phyloP scores from a whole-genome alignment of 2,888 invertebrate genomes.

The Dynastes maya region DNA sequence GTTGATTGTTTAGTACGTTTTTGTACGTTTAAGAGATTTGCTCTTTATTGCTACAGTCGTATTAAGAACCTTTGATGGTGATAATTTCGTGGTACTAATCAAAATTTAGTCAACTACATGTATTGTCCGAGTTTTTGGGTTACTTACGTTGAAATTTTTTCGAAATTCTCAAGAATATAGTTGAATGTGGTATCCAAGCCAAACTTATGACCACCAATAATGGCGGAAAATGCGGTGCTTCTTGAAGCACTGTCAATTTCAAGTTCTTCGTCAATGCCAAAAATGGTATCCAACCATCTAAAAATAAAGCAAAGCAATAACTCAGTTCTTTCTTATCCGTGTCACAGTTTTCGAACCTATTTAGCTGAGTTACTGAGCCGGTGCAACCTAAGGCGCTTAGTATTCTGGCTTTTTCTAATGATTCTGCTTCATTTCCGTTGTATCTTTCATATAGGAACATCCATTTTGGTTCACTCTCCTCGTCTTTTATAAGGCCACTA shows the following conservation, averaged over 20 bases:
- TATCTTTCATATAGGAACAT: constrained; percentile 19
- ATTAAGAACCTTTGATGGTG: too few relatives aligned
- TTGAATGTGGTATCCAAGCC: constrained; percentile 59
- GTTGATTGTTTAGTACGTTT: too few relatives aligned
- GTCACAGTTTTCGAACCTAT: constrained; percentile 66
- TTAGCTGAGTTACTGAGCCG: constrained; percentile 71
- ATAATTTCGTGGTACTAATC: too few relatives aligned
- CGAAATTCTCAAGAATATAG: constrained; percentile 59
- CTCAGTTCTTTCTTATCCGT: neutral
- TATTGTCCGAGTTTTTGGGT: neutral
- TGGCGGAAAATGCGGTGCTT: constrained; percentile 34
- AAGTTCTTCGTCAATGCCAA: neutral
- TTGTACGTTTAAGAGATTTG: too few relatives aligned
- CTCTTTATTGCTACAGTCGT: too few relatives aligned
- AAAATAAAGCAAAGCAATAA: neutral
- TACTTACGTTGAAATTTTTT: neutral
- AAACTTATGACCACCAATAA: constrained; percentile 54
- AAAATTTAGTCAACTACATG: neutral
- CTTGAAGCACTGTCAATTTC: neutral
- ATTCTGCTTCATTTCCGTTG: constrained; percentile 15
- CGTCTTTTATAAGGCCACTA: constrained; percentile 73
- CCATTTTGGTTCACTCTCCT: constrained; percentile 64
- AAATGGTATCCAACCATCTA: constrained; percentile 27
- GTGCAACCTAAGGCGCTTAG: constrained; percentile 80
- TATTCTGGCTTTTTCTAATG: constrained; percentile 76